Percentiles rank a stretch among this genome's conserved stretches.
Evolutionary conservation across 2,888 invertebrate species (phyloP).

Genomic region (Euplagia quadripunctaria): DNA sequence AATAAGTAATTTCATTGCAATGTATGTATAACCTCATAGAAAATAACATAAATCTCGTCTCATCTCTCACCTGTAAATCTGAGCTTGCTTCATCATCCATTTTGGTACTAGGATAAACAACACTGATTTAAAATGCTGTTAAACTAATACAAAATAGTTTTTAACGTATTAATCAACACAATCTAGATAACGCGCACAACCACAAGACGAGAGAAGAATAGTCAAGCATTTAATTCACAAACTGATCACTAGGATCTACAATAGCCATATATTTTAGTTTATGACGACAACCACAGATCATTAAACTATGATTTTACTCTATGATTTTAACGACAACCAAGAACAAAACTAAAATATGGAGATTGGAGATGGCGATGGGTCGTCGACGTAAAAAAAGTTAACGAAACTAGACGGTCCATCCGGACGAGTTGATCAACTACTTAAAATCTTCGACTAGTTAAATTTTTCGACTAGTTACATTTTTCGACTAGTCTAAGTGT

Average conservation of each 20-base stretch:
- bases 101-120: constrained; percentile 26
- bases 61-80: constrained; percentile 73
- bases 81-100: constrained; percentile 77
- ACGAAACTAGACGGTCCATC: no score
- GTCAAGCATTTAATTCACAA: no score
- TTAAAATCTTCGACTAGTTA: no score
- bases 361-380: no score
- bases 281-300: neutral
- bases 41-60: neutral
- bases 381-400: no score
- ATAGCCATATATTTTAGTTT: neutral
- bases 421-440: no score
- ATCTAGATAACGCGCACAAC: neutral
- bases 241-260: constrained; percentile 3
- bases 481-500: no score
- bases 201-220: neutral
- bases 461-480: no score
- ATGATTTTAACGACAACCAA: no score
- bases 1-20: constrained; percentile 9
- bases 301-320: neutral
- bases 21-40: constrained; percentile 52
- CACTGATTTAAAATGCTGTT: neutral
- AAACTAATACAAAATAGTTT: neutral
- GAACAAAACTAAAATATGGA: neutral
- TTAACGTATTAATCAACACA: neutral